Percentiles rank a stretch among this genome's conserved stretches.
Evolutionary conservation across 2,888 invertebrate species (phyloP).

Genomic region (Miltochrista miniata): DNA sequence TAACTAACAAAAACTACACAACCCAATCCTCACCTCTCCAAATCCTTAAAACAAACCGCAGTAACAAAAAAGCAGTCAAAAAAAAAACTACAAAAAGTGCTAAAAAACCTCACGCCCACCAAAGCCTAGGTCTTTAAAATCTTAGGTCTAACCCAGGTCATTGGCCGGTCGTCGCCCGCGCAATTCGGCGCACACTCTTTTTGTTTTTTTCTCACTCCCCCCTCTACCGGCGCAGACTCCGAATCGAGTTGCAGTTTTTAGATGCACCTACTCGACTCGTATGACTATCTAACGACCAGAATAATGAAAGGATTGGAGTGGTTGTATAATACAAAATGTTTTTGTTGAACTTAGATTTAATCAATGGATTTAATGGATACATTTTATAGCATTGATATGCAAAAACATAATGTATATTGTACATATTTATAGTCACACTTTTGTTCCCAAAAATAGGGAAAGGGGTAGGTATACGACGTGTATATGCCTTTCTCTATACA

Average conservation of each 20-base stretch:
- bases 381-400: too few relatives aligned
- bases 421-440: too few relatives aligned
- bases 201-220: conserved; percentile 36
- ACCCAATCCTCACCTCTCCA: conserved; percentile 9
- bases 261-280: conserved; percentile 80
- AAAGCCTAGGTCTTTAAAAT: conserved; percentile 49
- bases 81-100: conserved; percentile 9
- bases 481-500: too few relatives aligned
- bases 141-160: conserved; percentile 62
- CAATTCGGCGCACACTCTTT: conserved; percentile 61
- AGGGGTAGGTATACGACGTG: too few relatives aligned
- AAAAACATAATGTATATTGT: too few relatives aligned
- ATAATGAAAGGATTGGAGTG: conserved; percentile 47
- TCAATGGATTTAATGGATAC: too few relatives aligned
- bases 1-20: neutral
- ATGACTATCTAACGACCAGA: conserved; percentile 78
- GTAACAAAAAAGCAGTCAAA: conserved; percentile 7
- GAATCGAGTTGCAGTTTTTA: conserved; percentile 82
- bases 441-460: too few relatives aligned
- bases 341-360: neutral
- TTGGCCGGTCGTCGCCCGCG: conserved; percentile 78
- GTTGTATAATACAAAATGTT: neutral
- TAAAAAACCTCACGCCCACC: conserved; percentile 29
- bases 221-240: conserved; percentile 48
- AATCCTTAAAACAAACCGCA: conserved; percentile 13